phyloP scores from a whole-genome alignment of 2,797 vertebrate species.

The Echiichthys vipera region DNA sequence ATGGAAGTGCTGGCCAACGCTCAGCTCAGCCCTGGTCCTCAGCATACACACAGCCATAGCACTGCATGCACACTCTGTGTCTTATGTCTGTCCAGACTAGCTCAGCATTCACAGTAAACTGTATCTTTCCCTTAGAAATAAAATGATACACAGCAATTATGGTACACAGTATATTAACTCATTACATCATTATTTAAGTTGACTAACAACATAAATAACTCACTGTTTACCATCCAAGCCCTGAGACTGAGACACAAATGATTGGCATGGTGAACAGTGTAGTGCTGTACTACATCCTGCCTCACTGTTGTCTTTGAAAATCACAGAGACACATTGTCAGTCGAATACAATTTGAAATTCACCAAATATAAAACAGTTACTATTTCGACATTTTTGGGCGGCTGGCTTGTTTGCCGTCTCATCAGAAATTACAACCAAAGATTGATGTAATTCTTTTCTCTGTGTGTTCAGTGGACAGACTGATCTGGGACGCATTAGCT shows the following conservation, averaged over 20 bases:
- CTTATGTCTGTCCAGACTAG: neutral
- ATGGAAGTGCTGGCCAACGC: constrained; percentile 88
- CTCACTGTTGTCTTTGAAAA: neutral
- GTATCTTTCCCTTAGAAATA: neutral
- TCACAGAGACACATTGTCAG: neutral
- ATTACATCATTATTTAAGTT: neutral
- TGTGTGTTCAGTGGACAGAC: too few relatives aligned
- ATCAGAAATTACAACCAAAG: too few relatives aligned
- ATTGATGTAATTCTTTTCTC: too few relatives aligned
- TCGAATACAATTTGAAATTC: too few relatives aligned
- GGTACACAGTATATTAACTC: neutral
- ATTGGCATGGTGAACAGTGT: neutral
- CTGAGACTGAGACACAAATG: too few relatives aligned
- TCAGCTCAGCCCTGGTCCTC: constrained; percentile 70
- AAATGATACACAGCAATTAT: constrained; percentile 31
- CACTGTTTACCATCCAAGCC: neutral
- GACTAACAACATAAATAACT: neutral
- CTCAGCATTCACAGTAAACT: constrained; percentile 30
- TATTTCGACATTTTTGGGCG: too few relatives aligned
- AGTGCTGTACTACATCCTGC: neutral
- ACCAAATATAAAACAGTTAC: too few relatives aligned
- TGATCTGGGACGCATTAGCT: too few relatives aligned
- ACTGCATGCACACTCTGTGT: constrained; percentile 4
- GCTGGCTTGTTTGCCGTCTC: too few relatives aligned
- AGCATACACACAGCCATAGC: constrained; percentile 24